Evolutionary conservation across 2,113 vertebrate genomes (phyloP), one percentile per base, ranked within the genome.

Genomic region (Microtus montanus): DNA sequence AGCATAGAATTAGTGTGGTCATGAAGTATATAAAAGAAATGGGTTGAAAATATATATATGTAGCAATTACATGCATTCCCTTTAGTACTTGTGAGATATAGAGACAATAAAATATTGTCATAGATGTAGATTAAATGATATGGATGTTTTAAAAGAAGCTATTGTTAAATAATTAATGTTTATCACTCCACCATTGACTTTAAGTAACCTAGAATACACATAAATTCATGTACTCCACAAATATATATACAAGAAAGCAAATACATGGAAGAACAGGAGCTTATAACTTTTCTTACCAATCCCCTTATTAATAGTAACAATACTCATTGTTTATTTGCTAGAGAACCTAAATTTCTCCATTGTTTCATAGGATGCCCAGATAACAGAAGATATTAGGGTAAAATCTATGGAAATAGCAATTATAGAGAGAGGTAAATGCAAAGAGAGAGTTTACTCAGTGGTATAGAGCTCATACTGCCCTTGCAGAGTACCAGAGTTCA

Each of bases 91-190:
- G 33, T 52, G 0, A 73, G 19, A 82, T 10, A 80, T 7, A 5
- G 66, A 20, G 14, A 7, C 5, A 78, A 38, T 80, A 58, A 90
- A 87, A 86, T 38, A 83, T 9, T 61, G 17, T 11, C 11, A 52
- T 77, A 38, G 26, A 77, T 87, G 3, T 38, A 92, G 22, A 86
- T 61, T 64, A 79, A n/a, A 70, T 86, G 41, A 84, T 54, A 64
- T 63, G 8, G 30, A 68, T 91, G 2, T 63, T 15, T 35, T 41
- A 3, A 6, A 58, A 82, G 35, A 82, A 61, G 22, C 7, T 15
- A 92, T 73, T 89, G 83, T 93, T 52, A 61, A 86, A 11, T 30
- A 82, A n/a, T n/a, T 80, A 14, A 87, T 12, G 12, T 68, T 78
- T 91, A 74, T 90, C 28, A 19, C 19, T 82, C 0, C 17, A 54